Percentiles rank a stretch among this genome's conserved stretches.
These are phyloP conservation scores for Desoria tigrina DNA, from an alignment of 2,888 invertebrate species.

Conservation along the genomic window DNA sequence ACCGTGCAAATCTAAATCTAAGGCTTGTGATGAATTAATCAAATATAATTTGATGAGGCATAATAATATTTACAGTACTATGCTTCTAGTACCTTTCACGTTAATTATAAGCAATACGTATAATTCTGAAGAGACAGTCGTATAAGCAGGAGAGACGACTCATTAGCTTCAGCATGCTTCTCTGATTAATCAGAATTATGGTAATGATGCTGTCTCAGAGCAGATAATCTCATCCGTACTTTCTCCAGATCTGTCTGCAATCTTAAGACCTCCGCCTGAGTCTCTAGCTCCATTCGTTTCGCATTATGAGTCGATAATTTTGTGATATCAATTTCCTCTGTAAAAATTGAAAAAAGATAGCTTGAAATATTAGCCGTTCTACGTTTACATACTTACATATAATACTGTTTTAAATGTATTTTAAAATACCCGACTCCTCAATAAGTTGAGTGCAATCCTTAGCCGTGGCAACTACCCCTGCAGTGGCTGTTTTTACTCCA, in stretches of 20 bases:
- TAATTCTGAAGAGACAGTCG: too few species aligned
- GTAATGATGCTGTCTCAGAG: constrained; percentile 89
- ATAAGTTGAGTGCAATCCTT: constrained; percentile 83
- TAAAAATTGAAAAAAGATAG: constrained; percentile 43
- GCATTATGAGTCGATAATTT: constrained; percentile 89
- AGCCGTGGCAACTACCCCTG: constrained; percentile 88
- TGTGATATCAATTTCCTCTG: constrained; percentile 86
- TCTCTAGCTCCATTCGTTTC: constrained; percentile 95
- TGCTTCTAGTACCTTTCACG: too few species aligned
- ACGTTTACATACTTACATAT: too few species aligned
- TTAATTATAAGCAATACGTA: too few species aligned
- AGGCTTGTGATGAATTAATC: too few species aligned
- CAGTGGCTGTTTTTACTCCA: constrained; percentile 86
- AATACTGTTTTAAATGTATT: too few species aligned
- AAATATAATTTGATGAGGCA: too few species aligned
- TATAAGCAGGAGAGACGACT: too few species aligned
- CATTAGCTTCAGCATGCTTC: too few species aligned
- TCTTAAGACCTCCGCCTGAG: constrained; percentile 90
- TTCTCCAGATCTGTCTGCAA: constrained; percentile 86
- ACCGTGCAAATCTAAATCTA: too few species aligned
- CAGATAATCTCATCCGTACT: constrained; percentile 80
- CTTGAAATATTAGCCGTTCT: too few species aligned
- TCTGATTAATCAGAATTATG: constrained; percentile 57
- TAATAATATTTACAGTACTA: too few species aligned
- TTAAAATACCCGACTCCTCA: constrained; percentile 72